Evolutionary conservation across 1,140 invertebrate genomes (phyloP), one percentile per base, ranked within the genome.

Genomic region (Cheumatopsyche charites): DNA sequence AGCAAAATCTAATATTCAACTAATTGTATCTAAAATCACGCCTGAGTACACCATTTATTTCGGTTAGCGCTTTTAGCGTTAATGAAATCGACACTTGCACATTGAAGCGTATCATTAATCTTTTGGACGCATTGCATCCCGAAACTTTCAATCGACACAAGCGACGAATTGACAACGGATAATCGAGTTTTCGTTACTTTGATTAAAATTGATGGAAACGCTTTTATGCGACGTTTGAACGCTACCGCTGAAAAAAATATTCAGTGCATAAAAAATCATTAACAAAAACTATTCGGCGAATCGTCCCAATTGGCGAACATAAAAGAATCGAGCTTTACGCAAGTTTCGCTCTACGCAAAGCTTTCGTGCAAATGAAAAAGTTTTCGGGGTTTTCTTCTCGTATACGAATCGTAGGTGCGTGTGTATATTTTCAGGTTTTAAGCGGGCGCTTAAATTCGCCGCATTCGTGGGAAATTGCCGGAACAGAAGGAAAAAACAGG

Each of bases 311-410:
- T 17, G n/a, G 11, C 11, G 19, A 58, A 36, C 15, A 49, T 15
- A 49, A 62, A 62, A 62, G 58, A 52, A 17, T 52, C 19, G 47
- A 52, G 47, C 47, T 52, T 52, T 52, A 9, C 9, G 47, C 47
- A 47, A 47, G 47, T 52, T 52, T 62, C 15, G n/a, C 58, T 7
- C 58, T 25, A 1, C 9, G 12, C 26, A n/a, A 42, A 19, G 15
- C 29, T 41, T 63, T 36, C 15, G 41, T 19, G 19, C 62, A 63
- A 63, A 63, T 63, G 62, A 63, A 63, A 63, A 63, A 63, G 62
- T 63, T 63, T 42, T 42, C 62, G 21, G 7, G 62, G n/a, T n/a
- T n/a, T n/a, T n/a, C n/a, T n/a, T 21, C n/a, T 21, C 3, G 62
- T 5, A 5, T 63, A 13, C 21, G 17, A 5, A 58, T 3, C 12